Percentiles rank a stretch among this genome's conserved stretches.
phyloP scores from a whole-genome alignment of 1,140 invertebrate genomes.

The Dendrolimus punctatus region DNA sequence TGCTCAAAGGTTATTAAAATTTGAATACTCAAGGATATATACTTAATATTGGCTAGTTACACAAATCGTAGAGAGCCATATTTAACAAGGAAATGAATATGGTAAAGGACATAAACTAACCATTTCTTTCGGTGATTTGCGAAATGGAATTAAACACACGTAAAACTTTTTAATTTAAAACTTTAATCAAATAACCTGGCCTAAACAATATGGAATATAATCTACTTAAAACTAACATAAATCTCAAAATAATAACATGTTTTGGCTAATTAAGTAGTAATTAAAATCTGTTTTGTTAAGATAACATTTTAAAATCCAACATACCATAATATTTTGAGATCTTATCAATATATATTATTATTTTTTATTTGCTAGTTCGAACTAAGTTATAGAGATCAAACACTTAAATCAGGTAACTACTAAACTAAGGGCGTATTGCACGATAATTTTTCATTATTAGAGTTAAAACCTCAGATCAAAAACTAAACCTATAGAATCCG shows the following conservation, averaged over 20 bases:
- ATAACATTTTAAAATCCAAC: slow-evolving; percentile 28
- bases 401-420: slow-evolving; percentile 59
- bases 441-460: background rate
- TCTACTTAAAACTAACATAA: slow-evolving; percentile 43
- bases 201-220: slow-evolving; percentile 49
- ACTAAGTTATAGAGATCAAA: slow-evolving; percentile 65
- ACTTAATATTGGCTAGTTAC: no score
- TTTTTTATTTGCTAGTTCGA: slow-evolving; percentile 29
- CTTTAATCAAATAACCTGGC: slow-evolving; percentile 10
- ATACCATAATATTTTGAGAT: slow-evolving; percentile 27
- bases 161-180: slow-evolving; percentile 12
- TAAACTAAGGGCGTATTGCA: slow-evolving; percentile 4
- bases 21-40: no score
- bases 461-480: background rate
- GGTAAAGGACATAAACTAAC: no score
- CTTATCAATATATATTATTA: slow-evolving; percentile 36
- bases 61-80: no score
- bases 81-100: no score
- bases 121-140: no score
- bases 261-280: slow-evolving; percentile 42
- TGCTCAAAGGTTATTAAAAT: no score
- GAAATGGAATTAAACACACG: background rate
- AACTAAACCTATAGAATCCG: no score
- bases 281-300: slow-evolving; percentile 1
- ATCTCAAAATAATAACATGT: slow-evolving; percentile 59